phyloP scores from a whole-genome alignment of 2,797 vertebrate species.

The Amblyraja radiata region DNA sequence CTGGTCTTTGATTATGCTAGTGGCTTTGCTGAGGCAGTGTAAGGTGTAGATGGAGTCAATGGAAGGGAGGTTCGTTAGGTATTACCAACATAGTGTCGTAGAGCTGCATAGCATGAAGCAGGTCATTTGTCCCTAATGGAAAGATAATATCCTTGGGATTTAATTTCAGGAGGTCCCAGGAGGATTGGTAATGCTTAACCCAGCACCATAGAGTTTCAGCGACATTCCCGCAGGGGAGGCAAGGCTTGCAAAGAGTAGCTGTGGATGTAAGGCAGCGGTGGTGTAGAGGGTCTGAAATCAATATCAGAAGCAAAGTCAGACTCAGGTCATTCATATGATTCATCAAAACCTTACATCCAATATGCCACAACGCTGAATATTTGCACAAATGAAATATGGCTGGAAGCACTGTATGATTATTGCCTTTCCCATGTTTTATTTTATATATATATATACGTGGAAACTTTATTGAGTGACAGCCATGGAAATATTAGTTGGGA shows the following conservation, averaged over 20 bases:
- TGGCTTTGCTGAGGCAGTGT: too few relatives aligned
- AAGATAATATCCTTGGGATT: neutral
- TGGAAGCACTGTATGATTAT: neutral
- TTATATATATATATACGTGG: neutral
- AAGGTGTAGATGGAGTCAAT: too few relatives aligned
- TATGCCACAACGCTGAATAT: neutral
- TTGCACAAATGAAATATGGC: constrained; percentile 16
- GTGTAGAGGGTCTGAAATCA: neutral
- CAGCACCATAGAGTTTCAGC: neutral
- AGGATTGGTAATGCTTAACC: neutral
- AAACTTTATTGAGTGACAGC: neutral
- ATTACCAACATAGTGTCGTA: too few relatives aligned
- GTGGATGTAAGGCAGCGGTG: neutral
- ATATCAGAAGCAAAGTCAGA: neutral
- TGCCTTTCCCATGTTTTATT: neutral
- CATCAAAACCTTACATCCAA: neutral
- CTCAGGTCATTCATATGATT: neutral
- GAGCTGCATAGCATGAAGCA: too few relatives aligned
- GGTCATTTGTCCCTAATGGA: too few relatives aligned
- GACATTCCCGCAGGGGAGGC: neutral
- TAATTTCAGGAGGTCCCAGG: neutral
- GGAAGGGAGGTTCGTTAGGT: too few relatives aligned
- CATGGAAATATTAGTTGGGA: neutral
- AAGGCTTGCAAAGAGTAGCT: neutral
- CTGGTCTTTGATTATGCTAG: too few relatives aligned